These are phyloP conservation scores for Bimastos eiseni DNA, from an alignment of 2,888 invertebrate genomes.

Conservation along the genomic window DNA sequence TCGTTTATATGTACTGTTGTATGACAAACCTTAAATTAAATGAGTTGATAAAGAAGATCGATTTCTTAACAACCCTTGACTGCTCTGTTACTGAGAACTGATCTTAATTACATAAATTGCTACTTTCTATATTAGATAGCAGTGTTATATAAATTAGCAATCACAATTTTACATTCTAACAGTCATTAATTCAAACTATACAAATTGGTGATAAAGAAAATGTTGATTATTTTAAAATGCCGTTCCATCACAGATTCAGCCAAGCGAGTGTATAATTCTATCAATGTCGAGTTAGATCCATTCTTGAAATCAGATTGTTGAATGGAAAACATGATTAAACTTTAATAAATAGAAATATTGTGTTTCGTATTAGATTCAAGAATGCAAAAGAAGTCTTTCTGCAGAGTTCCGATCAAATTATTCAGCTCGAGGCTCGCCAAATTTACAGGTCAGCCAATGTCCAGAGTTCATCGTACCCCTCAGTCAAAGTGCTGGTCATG, in stretches of 20 bases:
- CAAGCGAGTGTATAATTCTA: not conserved
- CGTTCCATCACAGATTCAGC: not conserved
- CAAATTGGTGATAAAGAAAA: too few relatives aligned
- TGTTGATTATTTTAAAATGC: not conserved
- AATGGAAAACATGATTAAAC: not conserved
- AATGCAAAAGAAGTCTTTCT: not conserved
- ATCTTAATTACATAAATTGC: not conserved
- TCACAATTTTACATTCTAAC: not conserved
- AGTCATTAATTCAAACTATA: not conserved
- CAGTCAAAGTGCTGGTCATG: not conserved
- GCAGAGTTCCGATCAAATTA: constrained; percentile 3
- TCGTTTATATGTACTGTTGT: too few relatives aligned
- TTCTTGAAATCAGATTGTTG: not conserved
- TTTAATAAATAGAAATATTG: not conserved
- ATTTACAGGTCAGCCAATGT: not conserved
- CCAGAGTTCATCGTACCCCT: not conserved
- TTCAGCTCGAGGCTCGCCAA: not conserved
- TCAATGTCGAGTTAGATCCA: not conserved
- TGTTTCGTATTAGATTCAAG: not conserved
- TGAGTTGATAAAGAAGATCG: too few relatives aligned
- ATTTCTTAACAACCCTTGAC: too few relatives aligned
- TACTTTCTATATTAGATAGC: too few relatives aligned
- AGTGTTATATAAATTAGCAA: too few relatives aligned
- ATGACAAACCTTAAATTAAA: too few relatives aligned
- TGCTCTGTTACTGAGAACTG: too few relatives aligned